A percentile compares a stretch with the other conserved stretches of the same genome.
These are phyloP conservation scores for Aurelia aurita DNA, from an alignment of 30 jellyfish, hydroid and myxozoan genomes.

Conservation along the genomic window DNA sequence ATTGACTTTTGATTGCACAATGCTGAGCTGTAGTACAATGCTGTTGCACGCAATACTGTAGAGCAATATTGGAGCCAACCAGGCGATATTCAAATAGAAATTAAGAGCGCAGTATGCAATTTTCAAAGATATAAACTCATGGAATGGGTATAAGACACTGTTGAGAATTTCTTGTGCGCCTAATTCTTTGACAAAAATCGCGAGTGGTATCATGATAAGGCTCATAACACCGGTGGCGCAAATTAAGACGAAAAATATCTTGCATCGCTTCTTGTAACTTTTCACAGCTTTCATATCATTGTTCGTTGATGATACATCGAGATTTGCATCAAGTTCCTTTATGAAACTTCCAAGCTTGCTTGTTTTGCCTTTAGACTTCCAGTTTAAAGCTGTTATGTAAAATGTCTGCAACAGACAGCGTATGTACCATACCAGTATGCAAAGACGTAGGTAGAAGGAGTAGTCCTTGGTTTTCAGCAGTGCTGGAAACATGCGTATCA, in stretches of 20 bases:
- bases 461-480: not conserved
- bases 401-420: constrained; percentile 27
- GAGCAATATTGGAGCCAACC: constrained; percentile 40
- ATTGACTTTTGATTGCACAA: constrained; percentile 13
- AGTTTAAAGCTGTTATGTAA: not conserved
- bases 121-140: not conserved
- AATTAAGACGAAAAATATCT: not conserved
- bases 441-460: constrained; percentile 6
- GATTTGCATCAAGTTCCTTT: constrained; percentile 30
- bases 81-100: not conserved
- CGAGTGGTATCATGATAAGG: constrained; percentile 1
- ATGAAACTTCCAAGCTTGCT: constrained; percentile 21
- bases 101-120: not conserved
- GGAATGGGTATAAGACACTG: constrained; percentile 23
- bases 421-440: constrained; percentile 18
- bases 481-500: no score
- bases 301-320: not conserved
- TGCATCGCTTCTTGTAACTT: not conserved
- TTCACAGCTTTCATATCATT: not conserved
- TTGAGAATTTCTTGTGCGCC: not conserved
- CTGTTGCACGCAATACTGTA: constrained; percentile 34
- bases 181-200: constrained; percentile 2
- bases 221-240: not conserved
- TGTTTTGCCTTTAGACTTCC: not conserved
- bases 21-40: constrained; percentile 22